These are phyloP conservation scores for Microtus richardsoni DNA, from an alignment of 2,113 vertebrate species.

Conservation along the genomic window DNA sequence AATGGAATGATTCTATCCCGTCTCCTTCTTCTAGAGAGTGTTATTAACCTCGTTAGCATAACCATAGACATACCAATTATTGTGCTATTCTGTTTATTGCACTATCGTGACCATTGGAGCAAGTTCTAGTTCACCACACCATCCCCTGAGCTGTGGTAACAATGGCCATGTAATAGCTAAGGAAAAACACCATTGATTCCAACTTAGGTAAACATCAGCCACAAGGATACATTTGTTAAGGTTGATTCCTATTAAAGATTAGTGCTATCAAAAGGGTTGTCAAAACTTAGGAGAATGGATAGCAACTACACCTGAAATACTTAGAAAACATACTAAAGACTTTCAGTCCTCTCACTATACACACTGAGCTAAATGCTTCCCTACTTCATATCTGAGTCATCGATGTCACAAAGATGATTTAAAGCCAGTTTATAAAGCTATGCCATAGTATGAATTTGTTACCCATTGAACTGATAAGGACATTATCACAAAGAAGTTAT, in stretches of 20 bases:
- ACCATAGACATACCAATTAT: not conserved
- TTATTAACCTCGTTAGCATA: too few relatives aligned
- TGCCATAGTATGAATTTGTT: not conserved
- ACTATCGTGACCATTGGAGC: not conserved
- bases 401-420: not conserved
- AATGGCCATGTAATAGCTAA: not conserved
- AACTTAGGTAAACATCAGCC: not conserved
- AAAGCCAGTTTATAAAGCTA: not conserved
- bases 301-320: not conserved
- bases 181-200: not conserved
- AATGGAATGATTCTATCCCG: not conserved
- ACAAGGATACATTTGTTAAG: not conserved
- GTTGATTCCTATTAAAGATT: not conserved
- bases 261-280: not conserved
- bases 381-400: slow-evolving; percentile 4
- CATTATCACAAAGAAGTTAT: slow-evolving; percentile 19
- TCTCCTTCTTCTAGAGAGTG: not conserved
- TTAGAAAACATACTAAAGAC: not conserved
- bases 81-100: not conserved
- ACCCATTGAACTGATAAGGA: not conserved
- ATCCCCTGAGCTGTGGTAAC: not conserved
- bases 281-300: not conserved
- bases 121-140: not conserved
- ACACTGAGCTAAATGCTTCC: not conserved
- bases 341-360: not conserved